Percentiles rank a stretch among this genome's conserved stretches.
phyloP scores from a whole-genome alignment of 2,113 vertebrate genomes.

The Emberiza fucata region DNA sequence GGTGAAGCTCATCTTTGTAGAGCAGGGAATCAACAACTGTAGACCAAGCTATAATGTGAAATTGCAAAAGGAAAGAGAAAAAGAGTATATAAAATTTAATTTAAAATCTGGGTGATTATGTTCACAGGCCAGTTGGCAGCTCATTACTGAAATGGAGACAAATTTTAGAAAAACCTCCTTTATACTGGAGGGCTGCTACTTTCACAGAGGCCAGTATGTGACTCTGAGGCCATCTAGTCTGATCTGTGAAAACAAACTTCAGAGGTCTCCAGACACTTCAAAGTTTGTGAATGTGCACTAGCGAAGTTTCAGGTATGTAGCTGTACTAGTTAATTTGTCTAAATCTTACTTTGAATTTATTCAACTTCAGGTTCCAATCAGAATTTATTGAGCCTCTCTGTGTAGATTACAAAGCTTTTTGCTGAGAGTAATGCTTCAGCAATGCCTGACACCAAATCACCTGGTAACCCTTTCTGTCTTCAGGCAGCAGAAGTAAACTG shows the following conservation, averaged over 20 bases:
- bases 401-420: not conserved
- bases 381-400: not conserved
- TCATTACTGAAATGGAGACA: not conserved
- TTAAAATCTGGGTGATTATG: not conserved
- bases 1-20: slow-evolving; percentile 63
- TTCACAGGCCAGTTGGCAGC: slow-evolving; percentile 43
- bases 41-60: slow-evolving; percentile 61
- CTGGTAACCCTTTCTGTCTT: not conserved
- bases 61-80: slow-evolving; percentile 67
- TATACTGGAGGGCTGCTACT: not conserved
- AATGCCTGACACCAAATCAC: not conserved
- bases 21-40: slow-evolving; percentile 61
- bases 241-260: not conserved
- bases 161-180: not conserved
- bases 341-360: not conserved
- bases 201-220: not conserved
- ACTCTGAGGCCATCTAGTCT: not conserved
- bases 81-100: slow-evolving; percentile 61
- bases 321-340: not conserved
- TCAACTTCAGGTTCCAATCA: not conserved
- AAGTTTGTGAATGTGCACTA: not conserved
- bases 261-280: not conserved
- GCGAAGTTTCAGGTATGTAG: not conserved
- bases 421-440: not conserved
- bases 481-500: not conserved